Percentiles rank a stretch among this genome's conserved stretches.
phyloP scores from a whole-genome alignment of 2,797 vertebrate species.

The Trachops cirrhosus region DNA sequence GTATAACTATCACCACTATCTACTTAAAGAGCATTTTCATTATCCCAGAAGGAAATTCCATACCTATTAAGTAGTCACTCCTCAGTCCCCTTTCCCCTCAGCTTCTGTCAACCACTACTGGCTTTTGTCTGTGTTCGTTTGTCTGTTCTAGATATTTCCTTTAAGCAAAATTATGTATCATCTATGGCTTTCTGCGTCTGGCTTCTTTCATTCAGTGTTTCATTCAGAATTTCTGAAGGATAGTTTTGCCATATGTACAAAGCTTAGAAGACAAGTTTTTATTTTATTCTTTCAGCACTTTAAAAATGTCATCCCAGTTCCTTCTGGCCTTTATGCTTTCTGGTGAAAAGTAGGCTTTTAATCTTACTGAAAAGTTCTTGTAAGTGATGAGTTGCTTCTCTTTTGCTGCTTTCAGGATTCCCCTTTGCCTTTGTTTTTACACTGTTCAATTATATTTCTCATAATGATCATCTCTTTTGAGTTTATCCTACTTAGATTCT shows the following conservation, averaged over 20 bases:
- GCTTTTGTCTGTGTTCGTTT: not conserved
- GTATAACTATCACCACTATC: not conserved
- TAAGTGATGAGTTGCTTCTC: not conserved
- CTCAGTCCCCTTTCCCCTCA: not conserved
- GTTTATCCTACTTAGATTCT: not conserved
- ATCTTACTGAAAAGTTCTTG: not conserved
- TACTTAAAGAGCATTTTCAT: slow-evolving; percentile 1
- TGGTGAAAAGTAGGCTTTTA: not conserved
- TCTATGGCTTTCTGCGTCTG: not conserved
- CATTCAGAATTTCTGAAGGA: not conserved
- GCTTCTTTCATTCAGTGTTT: slow-evolving; percentile 16
- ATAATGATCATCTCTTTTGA: not conserved
- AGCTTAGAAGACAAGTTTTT: not conserved
- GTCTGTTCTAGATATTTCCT: slow-evolving; percentile 2
- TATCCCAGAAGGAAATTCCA: not conserved
- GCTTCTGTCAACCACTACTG: not conserved
- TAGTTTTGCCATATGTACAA: not conserved
- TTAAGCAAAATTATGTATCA: not conserved
- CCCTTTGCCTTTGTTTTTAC: not conserved
- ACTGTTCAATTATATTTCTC: not conserved
- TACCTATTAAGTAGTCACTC: not conserved
- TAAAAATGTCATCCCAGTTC: not conserved
- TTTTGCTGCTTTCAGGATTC: not conserved
- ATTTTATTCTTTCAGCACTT: not conserved
- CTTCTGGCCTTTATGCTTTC: not conserved